A percentile compares a stretch with the other conserved stretches of the same genome.
phyloP scores from a whole-genome alignment of 2,797 vertebrate species.

The Pseudotriccus pelzelni region DNA sequence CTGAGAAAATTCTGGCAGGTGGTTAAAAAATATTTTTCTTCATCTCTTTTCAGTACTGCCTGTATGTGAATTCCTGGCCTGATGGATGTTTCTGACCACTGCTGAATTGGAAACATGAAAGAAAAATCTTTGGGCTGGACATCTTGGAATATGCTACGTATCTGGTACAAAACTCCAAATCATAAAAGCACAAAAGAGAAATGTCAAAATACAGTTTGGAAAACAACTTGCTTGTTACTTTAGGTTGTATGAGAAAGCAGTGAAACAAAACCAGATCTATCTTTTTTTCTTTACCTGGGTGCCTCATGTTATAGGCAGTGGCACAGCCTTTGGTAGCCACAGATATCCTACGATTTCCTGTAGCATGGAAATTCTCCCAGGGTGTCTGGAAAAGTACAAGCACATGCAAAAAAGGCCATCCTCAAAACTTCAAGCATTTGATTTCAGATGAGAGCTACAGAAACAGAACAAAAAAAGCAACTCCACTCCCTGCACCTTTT shows the following conservation, averaged over 20 bases:
- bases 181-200: not conserved
- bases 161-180: not conserved
- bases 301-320: not conserved
- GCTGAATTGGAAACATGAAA: not conserved
- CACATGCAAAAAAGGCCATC: not conserved
- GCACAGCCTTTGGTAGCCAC: not conserved
- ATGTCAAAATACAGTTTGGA: not conserved
- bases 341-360: not conserved
- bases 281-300: not conserved
- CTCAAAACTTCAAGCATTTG: not conserved
- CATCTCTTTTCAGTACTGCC: not conserved
- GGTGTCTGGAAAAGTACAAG: not conserved
- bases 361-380: not conserved
- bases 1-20: not conserved
- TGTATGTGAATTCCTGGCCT: not conserved
- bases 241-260: not conserved
- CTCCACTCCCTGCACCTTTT: rapidly evolving
- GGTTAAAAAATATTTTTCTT: not conserved
- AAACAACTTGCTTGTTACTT: not conserved
- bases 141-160: not conserved
- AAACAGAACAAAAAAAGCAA: not conserved
- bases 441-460: not conserved
- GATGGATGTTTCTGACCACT: not conserved
- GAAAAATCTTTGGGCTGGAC: not conserved
- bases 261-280: not conserved